phyloP scores from a whole-genome alignment of 2,797 vertebrate species.

The Etheostoma perlongum region DNA sequence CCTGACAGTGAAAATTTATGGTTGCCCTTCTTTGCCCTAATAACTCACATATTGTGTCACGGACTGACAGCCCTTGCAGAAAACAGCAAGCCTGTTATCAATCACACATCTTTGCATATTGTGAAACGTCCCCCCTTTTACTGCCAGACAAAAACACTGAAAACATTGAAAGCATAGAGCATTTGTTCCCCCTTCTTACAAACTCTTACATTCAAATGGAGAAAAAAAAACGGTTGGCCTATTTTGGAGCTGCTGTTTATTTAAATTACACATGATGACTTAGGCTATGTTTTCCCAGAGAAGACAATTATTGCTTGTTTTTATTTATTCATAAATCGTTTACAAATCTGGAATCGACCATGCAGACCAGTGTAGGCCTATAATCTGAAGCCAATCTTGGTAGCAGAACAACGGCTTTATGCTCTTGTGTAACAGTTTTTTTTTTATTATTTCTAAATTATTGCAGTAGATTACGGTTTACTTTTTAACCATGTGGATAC shows the following conservation, averaged over 20 bases:
- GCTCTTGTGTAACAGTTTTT: neutral
- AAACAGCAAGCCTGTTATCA: constrained; percentile 96
- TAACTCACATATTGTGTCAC: constrained; percentile 99
- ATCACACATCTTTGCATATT: constrained; percentile 89
- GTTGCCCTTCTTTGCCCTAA: constrained; percentile 99
- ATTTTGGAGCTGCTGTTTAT: constrained; percentile 28
- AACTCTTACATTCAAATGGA: constrained; percentile 35
- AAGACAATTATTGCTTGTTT: constrained; percentile 27
- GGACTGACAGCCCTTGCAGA: constrained; percentile 95
- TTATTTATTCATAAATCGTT: constrained; percentile 32
- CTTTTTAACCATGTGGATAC: neutral
- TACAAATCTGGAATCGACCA: constrained; percentile 22
- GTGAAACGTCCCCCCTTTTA: constrained; percentile 65
- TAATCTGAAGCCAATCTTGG: neutral
- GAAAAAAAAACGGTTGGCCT: constrained; percentile 8
- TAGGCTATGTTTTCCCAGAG: neutral
- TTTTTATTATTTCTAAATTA: neutral
- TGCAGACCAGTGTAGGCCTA: constrained; percentile 20
- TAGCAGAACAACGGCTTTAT: neutral
- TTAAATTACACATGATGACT: constrained; percentile 26
- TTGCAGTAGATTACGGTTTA: neutral
- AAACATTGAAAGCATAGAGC: constrained; percentile 46
- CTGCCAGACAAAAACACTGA: constrained; percentile 56
- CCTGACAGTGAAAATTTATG: constrained; percentile 99
- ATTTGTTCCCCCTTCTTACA: constrained; percentile 17